phyloP scores from a whole-genome alignment of 2,888 invertebrate species.

The Athripsodes cinereus region DNA sequence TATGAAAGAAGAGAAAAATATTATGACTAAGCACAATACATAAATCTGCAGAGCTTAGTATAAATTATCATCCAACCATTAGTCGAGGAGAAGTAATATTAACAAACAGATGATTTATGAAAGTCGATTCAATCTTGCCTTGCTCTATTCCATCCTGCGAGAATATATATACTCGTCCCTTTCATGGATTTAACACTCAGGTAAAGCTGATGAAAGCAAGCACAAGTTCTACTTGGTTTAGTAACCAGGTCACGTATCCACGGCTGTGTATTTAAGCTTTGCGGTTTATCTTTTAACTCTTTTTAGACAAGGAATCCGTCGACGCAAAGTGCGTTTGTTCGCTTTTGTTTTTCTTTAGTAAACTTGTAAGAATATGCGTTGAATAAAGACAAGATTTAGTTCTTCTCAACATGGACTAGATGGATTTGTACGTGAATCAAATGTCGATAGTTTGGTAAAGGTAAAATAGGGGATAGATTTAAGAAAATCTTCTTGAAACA shows the following conservation, averaged over 20 bases:
- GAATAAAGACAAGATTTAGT: conserved; percentile 8
- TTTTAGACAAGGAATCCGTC: conserved; percentile 21
- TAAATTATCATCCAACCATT: conserved; percentile 2
- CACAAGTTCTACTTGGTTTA: neutral
- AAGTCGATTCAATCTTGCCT: neutral
- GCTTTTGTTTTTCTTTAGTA: conserved; percentile 24
- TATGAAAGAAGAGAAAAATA: neutral
- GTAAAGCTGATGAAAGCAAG: neutral
- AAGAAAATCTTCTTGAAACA: too few species aligned
- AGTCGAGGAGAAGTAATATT: neutral
- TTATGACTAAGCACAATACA: neutral
- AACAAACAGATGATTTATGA: conserved; percentile 1
- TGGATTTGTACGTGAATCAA: neutral
- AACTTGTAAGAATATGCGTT: conserved; percentile 15
- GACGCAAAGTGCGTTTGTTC: conserved; percentile 22
- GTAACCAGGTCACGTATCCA: conserved; percentile 25
- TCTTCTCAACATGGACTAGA: too few species aligned
- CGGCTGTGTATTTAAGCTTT: conserved; percentile 27
- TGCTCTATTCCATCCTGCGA: neutral
- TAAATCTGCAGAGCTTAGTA: neutral
- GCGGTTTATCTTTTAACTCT: conserved; percentile 28
- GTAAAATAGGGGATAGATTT: too few species aligned
- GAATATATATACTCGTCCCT: neutral
- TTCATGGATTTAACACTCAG: neutral
- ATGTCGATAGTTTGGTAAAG: neutral